phyloP scores from a whole-genome alignment of 1,140 invertebrate species.

The Anagrus nilaparvatae region DNA sequence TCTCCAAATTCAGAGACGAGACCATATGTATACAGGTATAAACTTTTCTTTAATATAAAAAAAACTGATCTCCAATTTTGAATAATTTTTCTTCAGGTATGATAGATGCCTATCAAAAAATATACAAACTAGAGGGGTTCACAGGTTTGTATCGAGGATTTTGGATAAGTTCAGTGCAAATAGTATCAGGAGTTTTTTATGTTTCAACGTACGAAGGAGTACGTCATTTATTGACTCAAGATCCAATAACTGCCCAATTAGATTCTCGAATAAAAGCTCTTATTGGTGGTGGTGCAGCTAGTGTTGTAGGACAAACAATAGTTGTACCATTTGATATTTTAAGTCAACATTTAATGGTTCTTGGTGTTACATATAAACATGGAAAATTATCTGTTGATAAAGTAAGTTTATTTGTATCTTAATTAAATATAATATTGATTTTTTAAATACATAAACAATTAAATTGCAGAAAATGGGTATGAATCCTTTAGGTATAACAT shows the following conservation, averaged over 20 bases:
- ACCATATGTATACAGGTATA: slow-evolving; percentile 68
- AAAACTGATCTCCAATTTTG: slow-evolving; percentile 1
- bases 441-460: neutral
- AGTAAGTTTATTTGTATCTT: slow-evolving; percentile 15
- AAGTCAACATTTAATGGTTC: slow-evolving; percentile 93
- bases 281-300: slow-evolving; percentile 78
- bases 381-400: slow-evolving; percentile 34
- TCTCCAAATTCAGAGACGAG: slow-evolving; percentile 79
- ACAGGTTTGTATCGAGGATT: slow-evolving; percentile 89
- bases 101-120: slow-evolving; percentile 84
- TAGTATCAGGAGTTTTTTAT: slow-evolving; percentile 83
- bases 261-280: slow-evolving; percentile 58
- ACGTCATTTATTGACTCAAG: slow-evolving; percentile 63
- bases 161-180: slow-evolving; percentile 82
- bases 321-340: slow-evolving; percentile 94
- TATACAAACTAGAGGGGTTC: slow-evolving; percentile 77
- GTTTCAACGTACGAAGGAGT: slow-evolving; percentile 93
- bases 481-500: slow-evolving; percentile 57
- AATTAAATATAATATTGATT: slow-evolving; percentile 2
- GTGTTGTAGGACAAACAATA: slow-evolving; percentile 87
- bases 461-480: slow-evolving; percentile 39
- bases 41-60: slow-evolving; percentile 5
- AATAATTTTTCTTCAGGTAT: slow-evolving; percentile 50
- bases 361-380: slow-evolving; percentile 58
- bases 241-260: slow-evolving; percentile 37